Evolutionary conservation across 2,113 vertebrate species (phyloP).

Genomic region (Rana temporaria): DNA sequence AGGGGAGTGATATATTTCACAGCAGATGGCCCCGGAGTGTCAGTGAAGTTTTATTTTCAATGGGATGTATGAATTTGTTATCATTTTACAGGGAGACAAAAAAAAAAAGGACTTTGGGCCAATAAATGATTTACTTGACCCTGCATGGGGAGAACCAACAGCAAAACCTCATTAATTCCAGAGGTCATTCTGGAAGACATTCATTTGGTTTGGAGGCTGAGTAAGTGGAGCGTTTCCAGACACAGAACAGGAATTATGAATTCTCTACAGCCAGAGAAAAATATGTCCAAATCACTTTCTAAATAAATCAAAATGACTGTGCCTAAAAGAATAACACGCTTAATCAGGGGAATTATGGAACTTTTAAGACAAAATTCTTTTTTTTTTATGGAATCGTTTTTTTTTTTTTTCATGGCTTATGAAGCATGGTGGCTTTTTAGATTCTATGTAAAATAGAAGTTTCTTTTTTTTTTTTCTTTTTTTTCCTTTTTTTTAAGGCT

Average conservation of each 20-base stretch:
- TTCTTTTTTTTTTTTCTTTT: not conserved
- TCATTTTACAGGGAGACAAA: conserved; percentile 83
- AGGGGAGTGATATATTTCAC: conserved; percentile 84
- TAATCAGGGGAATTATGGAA: conserved; percentile 91
- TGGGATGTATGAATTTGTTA: conserved; percentile 86
- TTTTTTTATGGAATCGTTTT: no score
- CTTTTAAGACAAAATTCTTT: conserved; percentile 95
- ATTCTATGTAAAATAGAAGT: not conserved
- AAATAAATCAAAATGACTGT: conserved; percentile 90
- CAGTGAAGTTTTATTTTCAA: conserved; percentile 90
- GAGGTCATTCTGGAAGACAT: conserved; percentile 92
- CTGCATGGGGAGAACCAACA: conserved; percentile 84
- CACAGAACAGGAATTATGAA: conserved; percentile 93
- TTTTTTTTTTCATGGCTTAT: conserved; percentile 61
- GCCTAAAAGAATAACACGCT: conserved; percentile 86
- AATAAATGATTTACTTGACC: conserved; percentile 98
- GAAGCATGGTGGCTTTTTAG: conserved; percentile 62
- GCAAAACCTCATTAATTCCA: conserved; percentile 98
- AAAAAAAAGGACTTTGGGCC: conserved; percentile 76
- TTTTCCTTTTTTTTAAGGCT: not conserved
- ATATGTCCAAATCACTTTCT: conserved; percentile 87
- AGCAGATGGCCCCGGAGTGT: conserved; percentile 88
- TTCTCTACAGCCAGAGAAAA: conserved; percentile 85
- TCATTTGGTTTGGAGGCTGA: conserved; percentile 94
- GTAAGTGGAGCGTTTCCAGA: conserved; percentile 94